Evolutionary conservation across 1,140 invertebrate genomes (phyloP), one percentile per base, ranked within the genome.

Genomic region (Diorhabda elongata): DNA sequence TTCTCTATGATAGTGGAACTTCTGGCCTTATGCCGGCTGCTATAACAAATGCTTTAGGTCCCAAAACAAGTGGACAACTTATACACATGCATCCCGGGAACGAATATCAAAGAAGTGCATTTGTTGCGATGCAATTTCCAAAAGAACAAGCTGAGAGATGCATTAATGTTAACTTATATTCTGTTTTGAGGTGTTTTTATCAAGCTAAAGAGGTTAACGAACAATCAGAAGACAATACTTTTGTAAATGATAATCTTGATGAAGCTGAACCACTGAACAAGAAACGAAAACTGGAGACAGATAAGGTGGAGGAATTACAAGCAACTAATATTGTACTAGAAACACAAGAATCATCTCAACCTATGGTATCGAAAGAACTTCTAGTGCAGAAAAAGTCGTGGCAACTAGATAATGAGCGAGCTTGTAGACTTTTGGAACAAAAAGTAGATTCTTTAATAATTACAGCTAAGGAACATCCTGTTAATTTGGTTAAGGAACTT

Each of bases 1-100:
- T 96, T 61, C 81, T 98, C 0, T 95, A 96, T 78, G 96, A 98
- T 75, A 93, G 91, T 72, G 92, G 92, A 26, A 92, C 90, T 59
- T 87, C 88, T 76, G 96, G 95, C 1, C 82, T 98, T 44, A 78
- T 95, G 9, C 86, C 92, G 44, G 93, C 95, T 0, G 88, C 92
- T 57, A 84, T 98, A 73, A 79, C 98, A 41, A 89, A 91, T 77
- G 85, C 85, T 59, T 86, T 91, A 41, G 91, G 92, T 1, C 79
- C 82, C 1, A 80, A 85, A 59, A 90, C 87, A 0, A 78, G 75
- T 65, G 91, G 88, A 2, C 84, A 82, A 73, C 74, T 93, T 11
- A 82, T 96, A 47, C 91, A 96, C 74, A 83, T 95, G 78, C 91
- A 93, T 82, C 87, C 90, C 6, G 92, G 91, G 1, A 92, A 91